A percentile compares a stretch with the other conserved stretches of the same genome.
These are phyloP conservation scores for Nyctibius grandis DNA, from an alignment of 2,797 vertebrate species.

Conservation along the genomic window DNA sequence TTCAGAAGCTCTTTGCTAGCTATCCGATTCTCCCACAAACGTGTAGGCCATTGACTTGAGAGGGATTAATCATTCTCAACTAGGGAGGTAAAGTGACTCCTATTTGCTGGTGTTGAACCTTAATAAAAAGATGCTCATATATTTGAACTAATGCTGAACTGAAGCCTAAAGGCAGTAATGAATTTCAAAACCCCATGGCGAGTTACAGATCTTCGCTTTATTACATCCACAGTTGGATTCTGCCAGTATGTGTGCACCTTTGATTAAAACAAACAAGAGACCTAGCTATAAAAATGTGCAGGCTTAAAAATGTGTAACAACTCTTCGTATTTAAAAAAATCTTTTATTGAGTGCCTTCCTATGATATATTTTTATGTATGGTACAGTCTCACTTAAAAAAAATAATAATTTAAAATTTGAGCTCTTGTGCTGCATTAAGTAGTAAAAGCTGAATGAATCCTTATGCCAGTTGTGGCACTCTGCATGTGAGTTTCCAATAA, in stretches of 20 bases:
- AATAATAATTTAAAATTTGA: neutral
- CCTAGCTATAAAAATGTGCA: neutral
- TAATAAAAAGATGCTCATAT: neutral
- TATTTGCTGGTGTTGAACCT: neutral
- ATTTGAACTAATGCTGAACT: neutral
- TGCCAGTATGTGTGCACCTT: neutral
- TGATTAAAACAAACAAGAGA: neutral
- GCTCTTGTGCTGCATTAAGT: neutral
- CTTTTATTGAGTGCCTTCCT: neutral
- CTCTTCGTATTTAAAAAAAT: neutral
- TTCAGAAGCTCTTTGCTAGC: neutral
- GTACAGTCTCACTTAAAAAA: neutral
- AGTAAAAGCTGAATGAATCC: neutral
- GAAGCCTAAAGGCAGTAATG: neutral
- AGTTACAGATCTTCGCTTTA: neutral
- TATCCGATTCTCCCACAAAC: neutral
- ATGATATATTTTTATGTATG: neutral
- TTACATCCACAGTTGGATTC: neutral
- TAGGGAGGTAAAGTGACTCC: neutral
- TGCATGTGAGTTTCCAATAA: neutral
- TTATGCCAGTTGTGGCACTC: neutral
- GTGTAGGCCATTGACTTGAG: neutral
- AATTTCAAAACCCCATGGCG: neutral
- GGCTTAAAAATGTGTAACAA: neutral
- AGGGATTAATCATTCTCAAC: neutral